phyloP scores from a whole-genome alignment of 2,113 vertebrate species.

The Triplophysa rosa region DNA sequence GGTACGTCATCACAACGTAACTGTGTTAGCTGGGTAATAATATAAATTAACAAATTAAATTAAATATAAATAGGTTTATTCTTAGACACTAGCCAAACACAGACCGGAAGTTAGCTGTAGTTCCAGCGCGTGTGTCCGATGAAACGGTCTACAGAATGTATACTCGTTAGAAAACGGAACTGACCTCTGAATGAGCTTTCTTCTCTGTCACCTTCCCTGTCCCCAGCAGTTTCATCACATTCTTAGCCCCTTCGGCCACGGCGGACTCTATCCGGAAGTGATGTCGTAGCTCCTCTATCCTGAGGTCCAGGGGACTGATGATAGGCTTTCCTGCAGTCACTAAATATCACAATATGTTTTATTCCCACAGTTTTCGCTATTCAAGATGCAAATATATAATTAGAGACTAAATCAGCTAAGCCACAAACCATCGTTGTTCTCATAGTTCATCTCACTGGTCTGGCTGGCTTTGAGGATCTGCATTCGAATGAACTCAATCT shows the following conservation, averaged over 20 bases:
- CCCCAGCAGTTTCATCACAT: slow-evolving; percentile 97
- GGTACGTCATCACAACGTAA: too few relatives aligned
- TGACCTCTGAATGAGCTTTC: slow-evolving; percentile 93
- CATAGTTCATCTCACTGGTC: slow-evolving; percentile 90
- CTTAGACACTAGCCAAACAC: too few relatives aligned
- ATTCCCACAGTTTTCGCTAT: slow-evolving; percentile 1
- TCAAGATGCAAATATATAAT: not conserved
- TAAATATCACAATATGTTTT: slow-evolving; percentile 9
- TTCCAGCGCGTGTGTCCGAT: too few relatives aligned
- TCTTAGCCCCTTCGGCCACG: slow-evolving; percentile 97
- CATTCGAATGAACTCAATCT: slow-evolving; percentile 99
- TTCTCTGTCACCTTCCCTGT: slow-evolving; percentile 96
- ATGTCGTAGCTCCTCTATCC: slow-evolving; percentile 96
- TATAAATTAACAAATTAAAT: too few relatives aligned
- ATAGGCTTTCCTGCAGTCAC: slow-evolving; percentile 87
- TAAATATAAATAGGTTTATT: too few relatives aligned
- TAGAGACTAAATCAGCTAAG: slow-evolving; percentile 47
- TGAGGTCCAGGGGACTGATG: slow-evolving; percentile 96
- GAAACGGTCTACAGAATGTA: not conserved
- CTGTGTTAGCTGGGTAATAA: too few relatives aligned
- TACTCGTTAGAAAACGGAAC: not conserved
- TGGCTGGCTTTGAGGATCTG: slow-evolving; percentile 98
- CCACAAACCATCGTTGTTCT: slow-evolving; percentile 86
- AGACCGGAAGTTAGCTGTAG: too few relatives aligned
- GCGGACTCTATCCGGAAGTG: slow-evolving; percentile 98